Evolutionary conservation across 2,888 invertebrate genomes (phyloP), one percentile per base, ranked within the genome.

Genomic region (Tuberolachnus salignus): DNA sequence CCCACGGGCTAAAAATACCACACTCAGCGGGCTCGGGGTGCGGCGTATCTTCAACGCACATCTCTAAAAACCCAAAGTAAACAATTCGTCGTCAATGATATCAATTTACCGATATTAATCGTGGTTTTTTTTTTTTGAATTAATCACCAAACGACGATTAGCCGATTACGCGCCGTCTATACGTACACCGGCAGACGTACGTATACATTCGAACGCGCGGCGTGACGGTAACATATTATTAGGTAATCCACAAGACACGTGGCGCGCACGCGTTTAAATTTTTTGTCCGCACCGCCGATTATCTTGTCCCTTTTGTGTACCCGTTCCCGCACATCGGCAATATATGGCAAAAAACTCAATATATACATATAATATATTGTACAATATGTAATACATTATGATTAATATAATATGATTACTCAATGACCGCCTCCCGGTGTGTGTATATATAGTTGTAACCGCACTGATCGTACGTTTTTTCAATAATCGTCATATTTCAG

Each of bases 71-170:
- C 42, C 19, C 42, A 67, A 75, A 61, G 69, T 59, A 78, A 78
- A 78, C 69, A 78, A n/a, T n/a, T n/a, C 34, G 34, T 34, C 49
- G 8, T 16, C 78, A 78, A 51, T 42, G 67, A 59, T 78, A 78
- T 78, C 69, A 59, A 59, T 61, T 78, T 78, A 69, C 78, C 69
- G 59, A 78, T 78, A 51, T 51, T 59, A 69, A 78, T 69, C 59
- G 23, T 21, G 14, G 21, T 61, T 10, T 57, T 57, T 53, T 53
- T 70, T 42, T 67, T 59, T 69, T 78, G 59, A 69, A 78, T 78
- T 78, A 78, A 69, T 78, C 61, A 21, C 69, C n/a, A 51, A 69
- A 69, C 23, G 78, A 69, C 23, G 78, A 78, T 78, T 59, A 69
- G 59, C 57, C 49, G 78, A 69, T 78, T 74, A 44, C 42, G 34